Base-by-base conservation (phyloP, 2,888 invertebrate species). In the Atrina japonica region DNA sequence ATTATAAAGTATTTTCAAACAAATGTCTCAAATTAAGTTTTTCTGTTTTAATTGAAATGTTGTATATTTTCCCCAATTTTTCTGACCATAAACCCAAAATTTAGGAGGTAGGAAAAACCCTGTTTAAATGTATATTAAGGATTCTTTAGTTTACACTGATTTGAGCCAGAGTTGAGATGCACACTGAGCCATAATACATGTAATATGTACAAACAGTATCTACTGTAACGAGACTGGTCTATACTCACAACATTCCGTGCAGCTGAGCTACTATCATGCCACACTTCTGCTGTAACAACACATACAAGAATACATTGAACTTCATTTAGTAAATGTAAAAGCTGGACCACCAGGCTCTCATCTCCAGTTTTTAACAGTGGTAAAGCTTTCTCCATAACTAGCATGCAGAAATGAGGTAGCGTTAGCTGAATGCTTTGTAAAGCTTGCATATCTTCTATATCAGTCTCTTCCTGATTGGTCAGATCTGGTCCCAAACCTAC, bases 401-500 rank as follows among this genome's bases (percentile, higher is more conserved):
- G 68, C n/a, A 85, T 74, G 72, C 86, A 86, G 75, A 85, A 86
- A 78, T 89, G 88, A 6, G 88, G 88, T 14, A 88, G 70, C 9
- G 88, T 85, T 76, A 89, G 81, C 82, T 89, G 90, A 40, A 83
- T 75, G 66, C 82, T 83, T 74, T 88, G 88, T 18, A 88, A 76
- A 11, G 82, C 75, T 3, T 80, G 83, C 55, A 80, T 80, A 45
- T 89, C 88, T 18, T 87, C 87, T 30, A 82, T 63, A 72, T 89
- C 87, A 23, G 83, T 79, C 58, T 85, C 83, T 43, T 86, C 86
- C 41, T 70, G 66, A 18, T 49, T 66, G 25, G 67, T 59, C 41
- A 61, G 27, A 43, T 67, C 82, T 3, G 81, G 80, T 23, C 82
- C 83, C 0, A 77, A 35, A 6, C 82, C 83, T 21, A 83, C 76